Evolutionary conservation across 2,113 vertebrate species (phyloP), one percentile per base, ranked within the genome.

Genomic region (Romanogobio albipinnatus): DNA sequence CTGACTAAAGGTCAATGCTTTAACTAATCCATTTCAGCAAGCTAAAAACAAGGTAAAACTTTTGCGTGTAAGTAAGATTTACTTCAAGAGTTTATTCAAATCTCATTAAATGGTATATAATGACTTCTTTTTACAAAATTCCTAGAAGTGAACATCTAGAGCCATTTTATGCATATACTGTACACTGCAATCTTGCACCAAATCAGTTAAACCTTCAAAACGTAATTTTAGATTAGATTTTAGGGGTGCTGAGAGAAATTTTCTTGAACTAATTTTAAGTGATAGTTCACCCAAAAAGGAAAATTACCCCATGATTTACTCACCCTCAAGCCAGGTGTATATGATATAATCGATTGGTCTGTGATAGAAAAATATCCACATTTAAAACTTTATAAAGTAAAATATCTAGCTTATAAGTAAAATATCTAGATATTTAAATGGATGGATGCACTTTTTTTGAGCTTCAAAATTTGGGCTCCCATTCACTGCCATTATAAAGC

Each of bases 141-240:
- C 64, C 64, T 62, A 17, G 43, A 90, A 78, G 49, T 68, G 86
- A 90, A 89, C 15, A 56, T 19, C 53, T 64, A n/a, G 36, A 36
- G 33, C 19, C 2, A 22, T 68, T 19, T 56, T 70, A 19, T 39
- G 33, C 4, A 19, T 70, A 39, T 70, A 39, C 39, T 39, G 39
- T 39, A 70, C 33, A 70, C 13, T 9, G 64, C 15, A 33, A 36
- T 17, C 64, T 68, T 36, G 51, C 39, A 58, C 36, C 11, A 45
- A 19, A 83, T 45, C 26, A 17, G 70, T 49, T 14, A 83, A n/a
- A 62, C 73, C 11, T 17, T 7, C 43, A 24, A 24, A 51, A 17
- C 3, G n/a, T 49, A 29, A 76, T 75, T 51, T 4, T 75, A 4
- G 43, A n/a, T n/a, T n/a, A n/a, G n/a, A n/a, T 33, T 26, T 51